Evolutionary conservation across 2,888 invertebrate genomes (phyloP).

Genomic region (Plagodis pulveraria): DNA sequence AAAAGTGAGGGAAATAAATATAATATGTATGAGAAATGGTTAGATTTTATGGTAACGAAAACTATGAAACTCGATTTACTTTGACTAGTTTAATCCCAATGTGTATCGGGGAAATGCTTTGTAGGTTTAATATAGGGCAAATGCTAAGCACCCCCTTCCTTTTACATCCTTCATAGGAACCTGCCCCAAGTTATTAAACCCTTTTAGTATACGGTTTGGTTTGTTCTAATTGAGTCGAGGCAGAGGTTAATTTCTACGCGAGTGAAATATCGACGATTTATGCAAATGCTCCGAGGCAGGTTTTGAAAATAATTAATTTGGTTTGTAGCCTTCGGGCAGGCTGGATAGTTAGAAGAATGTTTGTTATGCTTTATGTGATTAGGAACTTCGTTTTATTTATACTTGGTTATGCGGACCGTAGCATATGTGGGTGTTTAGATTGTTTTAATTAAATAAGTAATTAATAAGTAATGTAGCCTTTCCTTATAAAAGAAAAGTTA

Average conservation of each 20-base stretch:
- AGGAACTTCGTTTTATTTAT: constrained; percentile 58
- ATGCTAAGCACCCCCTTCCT: background rate
- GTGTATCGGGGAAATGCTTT: no score
- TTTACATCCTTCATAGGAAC: constrained; percentile 32
- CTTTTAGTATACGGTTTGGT: constrained; percentile 77
- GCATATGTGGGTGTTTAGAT: constrained; percentile 31
- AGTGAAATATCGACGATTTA: constrained; percentile 81
- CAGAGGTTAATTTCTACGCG: constrained; percentile 78
- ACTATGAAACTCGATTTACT: no score
- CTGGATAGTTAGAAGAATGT: constrained; percentile 61
- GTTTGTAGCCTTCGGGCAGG: constrained; percentile 63
- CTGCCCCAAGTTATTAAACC: constrained; percentile 70
- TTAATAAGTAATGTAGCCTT: background rate
- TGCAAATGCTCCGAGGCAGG: constrained; percentile 71
- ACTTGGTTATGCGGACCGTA: constrained; percentile 36
- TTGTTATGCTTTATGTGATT: constrained; percentile 74
- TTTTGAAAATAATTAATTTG: constrained; percentile 80
- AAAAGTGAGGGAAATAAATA: no score
- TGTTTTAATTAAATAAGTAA: no score
- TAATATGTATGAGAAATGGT: no score
- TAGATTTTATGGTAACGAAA: no score
- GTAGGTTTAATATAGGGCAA: background rate
- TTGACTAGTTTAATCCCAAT: no score
- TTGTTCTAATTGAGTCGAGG: constrained; percentile 77
- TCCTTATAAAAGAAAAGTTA: no score